Conservation (phyloP, 2,888 invertebrate species). For the Lordiphosa andalusiaca region DNA sequence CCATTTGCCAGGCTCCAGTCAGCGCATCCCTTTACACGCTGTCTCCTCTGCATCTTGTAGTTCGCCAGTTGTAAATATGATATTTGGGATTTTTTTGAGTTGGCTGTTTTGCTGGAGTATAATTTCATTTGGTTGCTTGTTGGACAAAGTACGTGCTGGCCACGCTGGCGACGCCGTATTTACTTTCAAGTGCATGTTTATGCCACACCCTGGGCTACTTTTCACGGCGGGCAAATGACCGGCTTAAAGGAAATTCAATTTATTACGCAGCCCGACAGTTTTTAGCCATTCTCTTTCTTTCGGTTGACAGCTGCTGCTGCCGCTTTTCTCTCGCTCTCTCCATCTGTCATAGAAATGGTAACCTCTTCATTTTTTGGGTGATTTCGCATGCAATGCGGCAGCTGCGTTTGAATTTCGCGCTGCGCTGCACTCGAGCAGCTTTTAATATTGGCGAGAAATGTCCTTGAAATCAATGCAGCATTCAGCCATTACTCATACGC, state of each 20-base stretch:
- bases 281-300: constrained; percentile 37
- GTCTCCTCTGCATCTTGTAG: constrained; percentile 15
- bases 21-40: constrained; percentile 23
- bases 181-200: constrained; percentile 48
- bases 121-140: constrained; percentile 61
- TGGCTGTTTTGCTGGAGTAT: constrained; percentile 39
- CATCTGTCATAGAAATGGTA: not conserved
- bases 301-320: constrained; percentile 32
- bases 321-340: constrained; percentile 2
- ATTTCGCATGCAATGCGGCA: constrained; percentile 53
- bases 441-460: constrained; percentile 62
- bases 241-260: constrained; percentile 66
- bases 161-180: constrained; percentile 31
- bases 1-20: constrained; percentile 29
- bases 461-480: constrained; percentile 55
- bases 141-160: constrained; percentile 53
- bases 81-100: constrained; percentile 66
- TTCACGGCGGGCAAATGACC: constrained; percentile 59
- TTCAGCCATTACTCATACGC: constrained; percentile 67
- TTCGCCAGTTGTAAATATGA: constrained; percentile 68
- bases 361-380: constrained; percentile 4
- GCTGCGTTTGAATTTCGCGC: constrained; percentile 71
- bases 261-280: constrained; percentile 66
- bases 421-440: constrained; percentile 58
- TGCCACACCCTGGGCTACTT: constrained; percentile 36